Conservation (phyloP, 2,888 invertebrate species). For the Melinaea marsaeus region DNA sequence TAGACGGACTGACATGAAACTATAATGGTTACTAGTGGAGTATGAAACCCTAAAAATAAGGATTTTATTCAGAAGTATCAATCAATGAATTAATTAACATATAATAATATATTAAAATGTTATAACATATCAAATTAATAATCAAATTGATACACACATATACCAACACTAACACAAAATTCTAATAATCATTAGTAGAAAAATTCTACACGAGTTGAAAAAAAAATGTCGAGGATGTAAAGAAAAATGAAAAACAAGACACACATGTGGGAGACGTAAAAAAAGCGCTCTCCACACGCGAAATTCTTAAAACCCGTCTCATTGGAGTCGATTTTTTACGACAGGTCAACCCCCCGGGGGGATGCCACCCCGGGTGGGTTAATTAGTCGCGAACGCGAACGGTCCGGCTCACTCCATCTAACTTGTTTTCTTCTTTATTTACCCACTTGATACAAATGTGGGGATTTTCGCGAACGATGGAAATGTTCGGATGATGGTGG, state of each 20-base stretch:
- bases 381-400: conserved; percentile 72
- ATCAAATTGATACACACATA: too few species aligned
- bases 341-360: conserved; percentile 41
- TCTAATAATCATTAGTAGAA: background rate
- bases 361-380: conserved; percentile 55
- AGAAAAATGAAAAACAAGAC: conserved; percentile 16
- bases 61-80: too few species aligned
- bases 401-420: conserved; percentile 73
- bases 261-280: background rate
- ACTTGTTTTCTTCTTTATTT: conserved; percentile 77
- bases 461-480: conserved; percentile 38
- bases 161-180: background rate
- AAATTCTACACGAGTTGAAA: conserved; percentile 6
- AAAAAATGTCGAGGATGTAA: conserved; percentile 10
- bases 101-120: too few species aligned
- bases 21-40: too few species aligned
- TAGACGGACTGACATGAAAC: too few species aligned
- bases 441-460: conserved; percentile 75
- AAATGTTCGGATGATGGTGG: conserved; percentile 31
- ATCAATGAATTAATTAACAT: too few species aligned
- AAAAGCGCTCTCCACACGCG: conserved; percentile 38
- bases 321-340: conserved; percentile 66
- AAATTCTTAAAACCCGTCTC: conserved; percentile 56
- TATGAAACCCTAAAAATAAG: too few species aligned
- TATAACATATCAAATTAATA: too few species aligned